These are phyloP conservation scores for Apoda limacodes DNA, from an alignment of 2,888 invertebrate species.

Conservation along the genomic window DNA sequence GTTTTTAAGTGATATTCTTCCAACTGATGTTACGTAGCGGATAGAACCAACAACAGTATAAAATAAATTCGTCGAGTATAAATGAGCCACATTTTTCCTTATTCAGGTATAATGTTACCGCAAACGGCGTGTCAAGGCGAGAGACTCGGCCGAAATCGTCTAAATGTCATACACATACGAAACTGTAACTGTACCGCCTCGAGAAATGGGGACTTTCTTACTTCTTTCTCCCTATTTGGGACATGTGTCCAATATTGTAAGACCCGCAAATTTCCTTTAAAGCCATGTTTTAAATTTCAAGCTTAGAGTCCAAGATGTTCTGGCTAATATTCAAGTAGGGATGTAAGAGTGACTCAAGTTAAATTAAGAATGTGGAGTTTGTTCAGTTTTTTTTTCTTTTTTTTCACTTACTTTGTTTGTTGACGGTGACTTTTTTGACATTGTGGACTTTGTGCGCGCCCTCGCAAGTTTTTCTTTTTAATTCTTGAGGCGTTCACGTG, in stretches of 20 bases:
- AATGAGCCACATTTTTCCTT: conserved; percentile 31
- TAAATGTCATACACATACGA: conserved; percentile 51
- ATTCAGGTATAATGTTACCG: conserved; percentile 39
- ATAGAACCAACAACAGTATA: conserved; percentile 19
- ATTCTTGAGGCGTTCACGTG: conserved; percentile 49
- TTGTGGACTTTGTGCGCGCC: conserved; percentile 56
- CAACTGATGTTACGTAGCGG: conserved; percentile 20
- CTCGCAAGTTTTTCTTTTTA: conserved; percentile 36
- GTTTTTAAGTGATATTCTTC: no score
- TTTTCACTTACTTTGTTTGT: conserved; percentile 56
- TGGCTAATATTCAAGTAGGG: conserved; percentile 44
- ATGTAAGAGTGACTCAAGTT: conserved; percentile 68
- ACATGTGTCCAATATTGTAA: conserved; percentile 37
- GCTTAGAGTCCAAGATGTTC: conserved; percentile 21
- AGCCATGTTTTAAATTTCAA: conserved; percentile 14
- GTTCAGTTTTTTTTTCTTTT: conserved; percentile 44
- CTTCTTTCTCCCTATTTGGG: conserved; percentile 42
- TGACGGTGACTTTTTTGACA: conserved; percentile 65
- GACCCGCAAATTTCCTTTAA: conserved; percentile 25
- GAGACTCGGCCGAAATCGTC: conserved; percentile 41
- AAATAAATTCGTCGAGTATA: conserved; percentile 22
- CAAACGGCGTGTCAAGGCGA: conserved; percentile 61
- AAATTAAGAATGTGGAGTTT: conserved; percentile 69
- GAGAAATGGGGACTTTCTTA: conserved; percentile 56
- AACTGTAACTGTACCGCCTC: conserved; percentile 38